Percentiles rank a stretch among this genome's conserved stretches.
Conservation (phyloP, 1,140 invertebrate genomes). For the Pentalonia nigronervosa region DNA sequence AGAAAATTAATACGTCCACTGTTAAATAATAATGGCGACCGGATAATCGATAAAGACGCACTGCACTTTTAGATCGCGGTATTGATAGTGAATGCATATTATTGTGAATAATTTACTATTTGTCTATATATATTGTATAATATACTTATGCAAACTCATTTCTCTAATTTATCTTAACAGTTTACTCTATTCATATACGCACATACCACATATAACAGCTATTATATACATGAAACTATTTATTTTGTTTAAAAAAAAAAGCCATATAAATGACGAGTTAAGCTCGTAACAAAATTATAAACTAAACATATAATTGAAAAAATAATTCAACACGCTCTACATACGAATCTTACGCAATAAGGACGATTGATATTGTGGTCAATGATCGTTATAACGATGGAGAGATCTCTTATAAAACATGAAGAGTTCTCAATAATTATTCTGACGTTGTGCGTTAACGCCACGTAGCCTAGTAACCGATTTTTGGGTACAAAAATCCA, state of each 20-base stretch:
- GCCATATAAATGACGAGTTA: neutral
- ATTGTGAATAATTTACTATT: neutral
- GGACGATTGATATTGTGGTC: neutral
- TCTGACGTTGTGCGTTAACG: neutral
- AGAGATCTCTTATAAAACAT: neutral
- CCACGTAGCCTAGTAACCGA: neutral
- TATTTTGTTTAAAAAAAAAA: neutral
- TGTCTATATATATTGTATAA: neutral
- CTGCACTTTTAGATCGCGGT: neutral
- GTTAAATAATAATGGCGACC: no score
- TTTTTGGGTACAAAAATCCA: neutral
- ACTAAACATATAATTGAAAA: neutral
- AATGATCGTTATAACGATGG: neutral
- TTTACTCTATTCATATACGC: neutral
- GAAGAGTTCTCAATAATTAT: neutral
- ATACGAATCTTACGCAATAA: neutral
- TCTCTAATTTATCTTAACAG: neutral
- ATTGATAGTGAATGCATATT: neutral
- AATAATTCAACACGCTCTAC: neutral
- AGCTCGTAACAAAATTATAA: neutral
- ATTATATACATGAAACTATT: neutral
- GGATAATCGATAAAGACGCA: neutral
- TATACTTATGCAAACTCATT: neutral
- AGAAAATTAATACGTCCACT: neutral
- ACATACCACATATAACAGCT: no score